Base-by-base conservation (phyloP, 2,888 invertebrate genomes). In the Andricus quercusramuli region DNA sequence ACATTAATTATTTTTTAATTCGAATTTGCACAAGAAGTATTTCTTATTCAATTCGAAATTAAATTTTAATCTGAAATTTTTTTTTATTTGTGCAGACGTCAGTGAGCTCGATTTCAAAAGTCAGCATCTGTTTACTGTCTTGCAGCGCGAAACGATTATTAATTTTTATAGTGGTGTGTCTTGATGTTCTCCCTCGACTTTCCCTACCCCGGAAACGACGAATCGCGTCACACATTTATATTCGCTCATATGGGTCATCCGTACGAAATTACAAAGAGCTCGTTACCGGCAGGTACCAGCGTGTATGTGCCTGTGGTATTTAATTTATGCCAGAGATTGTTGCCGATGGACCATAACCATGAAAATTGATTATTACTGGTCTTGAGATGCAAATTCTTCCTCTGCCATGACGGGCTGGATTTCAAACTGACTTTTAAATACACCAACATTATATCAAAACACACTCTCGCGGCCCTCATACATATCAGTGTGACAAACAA, bases 361-460 rank as follows among this genome's bases (percentile, higher is more conserved):
- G 85, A 84, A 85, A 87, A 86, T 87, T 87, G 86, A 87, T 87
- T 84, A 83, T 87, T 85, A 85, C 85, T 83, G 85, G 79, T 82
- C 79, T 80, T 83, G 83, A 84, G 17, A 41, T 41, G 44, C 15
- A 41, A 77, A 37, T 77, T 62, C 62, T 64, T 47, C 29, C 51
- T 51, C 47, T 62, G 25, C 25, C 15, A 25, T 62, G 77, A 62
- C 51, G 44, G 11, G 22, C 64, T 82, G 77, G 83, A 85, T 84
- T 83, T 84, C 47, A 81, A 74, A 78, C 47, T 37, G 82, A 83
- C 83, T 86, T 82, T 82, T 82, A 80, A 67, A 41, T 67, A 37
- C 13, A 29, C 11, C 13, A 37, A 5, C 67, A 20, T 37, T 41
- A 11, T n/a, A 17, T 37, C 9, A 20, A 8, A 29, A 17, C 6